phyloP scores from a whole-genome alignment of 92 coral and sea anemone genomes.

The Epizoanthus rinbou region DNA sequence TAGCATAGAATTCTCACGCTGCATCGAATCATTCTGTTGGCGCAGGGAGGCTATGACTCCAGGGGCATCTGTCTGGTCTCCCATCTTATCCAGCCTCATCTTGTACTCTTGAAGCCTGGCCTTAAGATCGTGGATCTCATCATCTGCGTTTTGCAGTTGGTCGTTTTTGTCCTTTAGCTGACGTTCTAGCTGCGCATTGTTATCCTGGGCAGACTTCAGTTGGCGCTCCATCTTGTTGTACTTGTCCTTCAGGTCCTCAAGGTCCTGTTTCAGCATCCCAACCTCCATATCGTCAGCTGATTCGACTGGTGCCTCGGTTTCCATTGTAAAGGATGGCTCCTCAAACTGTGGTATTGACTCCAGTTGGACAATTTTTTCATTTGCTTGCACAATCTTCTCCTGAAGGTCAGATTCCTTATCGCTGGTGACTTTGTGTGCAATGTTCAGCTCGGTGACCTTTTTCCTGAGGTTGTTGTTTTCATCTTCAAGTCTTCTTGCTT shows the following conservation, averaged over 20 bases:
- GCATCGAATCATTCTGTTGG: constrained; percentile 79
- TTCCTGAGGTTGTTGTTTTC: constrained; percentile 78
- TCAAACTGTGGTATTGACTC: constrained; percentile 62
- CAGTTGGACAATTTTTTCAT: constrained; percentile 70
- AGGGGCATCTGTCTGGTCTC: constrained; percentile 90
- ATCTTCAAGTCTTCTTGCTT: constrained; percentile 82
- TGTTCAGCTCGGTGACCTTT: constrained; percentile 79
- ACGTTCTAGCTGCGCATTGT: constrained; percentile 70
- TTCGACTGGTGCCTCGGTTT: constrained; percentile 41
- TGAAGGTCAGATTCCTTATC: constrained; percentile 90
- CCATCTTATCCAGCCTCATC: constrained; percentile 70
- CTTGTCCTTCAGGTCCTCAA: constrained; percentile 77
- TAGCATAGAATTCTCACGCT: constrained; percentile 90
- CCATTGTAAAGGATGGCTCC: constrained; percentile 55
- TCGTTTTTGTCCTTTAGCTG: constrained; percentile 67
- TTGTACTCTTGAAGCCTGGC: constrained; percentile 78
- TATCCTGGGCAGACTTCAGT: constrained; percentile 67
- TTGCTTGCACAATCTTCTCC: constrained; percentile 66
- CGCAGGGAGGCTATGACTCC: constrained; percentile 86
- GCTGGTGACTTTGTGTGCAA: constrained; percentile 59
- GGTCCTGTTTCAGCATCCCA: constrained; percentile 75
- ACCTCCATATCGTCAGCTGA: constrained; percentile 80
- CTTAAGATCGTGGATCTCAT: constrained; percentile 85
- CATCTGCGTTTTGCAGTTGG: constrained; percentile 78
- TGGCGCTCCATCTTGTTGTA: constrained; percentile 79